Evolutionary conservation across 2,113 vertebrate species (phyloP).

Genomic region (Odocoileus hemionus): DNA sequence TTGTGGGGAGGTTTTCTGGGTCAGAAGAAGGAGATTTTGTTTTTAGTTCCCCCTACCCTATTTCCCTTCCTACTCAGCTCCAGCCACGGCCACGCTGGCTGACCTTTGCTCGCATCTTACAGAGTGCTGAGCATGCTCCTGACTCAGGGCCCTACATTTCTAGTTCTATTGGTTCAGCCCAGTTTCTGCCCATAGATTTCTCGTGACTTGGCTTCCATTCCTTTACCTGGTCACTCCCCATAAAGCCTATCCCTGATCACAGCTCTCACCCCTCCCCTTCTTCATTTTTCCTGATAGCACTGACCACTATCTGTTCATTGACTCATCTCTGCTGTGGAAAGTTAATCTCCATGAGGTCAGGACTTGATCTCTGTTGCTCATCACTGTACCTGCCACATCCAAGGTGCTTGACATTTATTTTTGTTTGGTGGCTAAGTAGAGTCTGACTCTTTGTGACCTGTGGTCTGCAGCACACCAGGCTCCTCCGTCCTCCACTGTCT

Average conservation of each 20-base stretch:
- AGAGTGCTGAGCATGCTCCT: rapidly evolving
- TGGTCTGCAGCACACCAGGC: neutral
- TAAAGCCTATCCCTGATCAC: neutral
- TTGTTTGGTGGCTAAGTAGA: neutral
- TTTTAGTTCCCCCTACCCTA: too few relatives aligned
- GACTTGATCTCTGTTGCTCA: neutral
- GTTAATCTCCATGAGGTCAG: neutral
- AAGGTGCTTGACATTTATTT: neutral
- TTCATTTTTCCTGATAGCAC: neutral
- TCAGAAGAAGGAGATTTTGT: neutral
- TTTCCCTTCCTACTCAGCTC: neutral
- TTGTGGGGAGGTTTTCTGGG: neutral
- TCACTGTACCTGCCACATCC: neutral
- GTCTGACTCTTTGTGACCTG: neutral
- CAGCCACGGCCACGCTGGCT: neutral
- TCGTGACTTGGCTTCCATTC: neutral
- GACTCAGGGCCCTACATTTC: neutral
- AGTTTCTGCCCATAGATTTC: neutral
- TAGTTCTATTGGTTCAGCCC: neutral
- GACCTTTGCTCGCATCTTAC: neutral
- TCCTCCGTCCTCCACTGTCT: neutral
- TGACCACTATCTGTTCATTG: neutral
- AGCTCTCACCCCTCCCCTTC: rapidly evolving
- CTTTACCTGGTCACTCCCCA: neutral
- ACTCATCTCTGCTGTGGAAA: neutral